phyloP scores from a whole-genome alignment of 2,113 vertebrate genomes.

The Ptyas mucosa region DNA sequence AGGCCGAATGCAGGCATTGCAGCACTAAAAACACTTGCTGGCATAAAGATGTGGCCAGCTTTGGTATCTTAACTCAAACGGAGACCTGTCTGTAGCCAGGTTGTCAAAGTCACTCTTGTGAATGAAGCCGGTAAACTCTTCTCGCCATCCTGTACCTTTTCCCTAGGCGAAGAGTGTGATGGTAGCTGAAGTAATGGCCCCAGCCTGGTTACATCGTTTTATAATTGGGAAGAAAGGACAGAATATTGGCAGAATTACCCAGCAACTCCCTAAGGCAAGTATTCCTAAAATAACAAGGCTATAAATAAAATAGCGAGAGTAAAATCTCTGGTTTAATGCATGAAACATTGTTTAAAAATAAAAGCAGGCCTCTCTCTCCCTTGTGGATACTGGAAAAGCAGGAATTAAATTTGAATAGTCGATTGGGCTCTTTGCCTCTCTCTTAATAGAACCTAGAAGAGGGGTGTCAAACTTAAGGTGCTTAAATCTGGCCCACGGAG shows the following conservation, averaged over 20 bases:
- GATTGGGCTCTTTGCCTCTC: not conserved
- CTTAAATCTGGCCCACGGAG: no score
- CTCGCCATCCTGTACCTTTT: not conserved
- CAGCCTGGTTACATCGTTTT: conserved; percentile 80
- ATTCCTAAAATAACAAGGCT: not conserved
- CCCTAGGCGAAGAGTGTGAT: conserved; percentile 73
- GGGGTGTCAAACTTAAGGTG: no score
- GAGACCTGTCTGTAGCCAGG: not conserved
- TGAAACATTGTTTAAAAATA: not conserved
- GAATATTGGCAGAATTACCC: conserved; percentile 77
- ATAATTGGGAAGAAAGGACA: conserved; percentile 82
- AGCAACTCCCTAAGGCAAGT: conserved; percentile 74
- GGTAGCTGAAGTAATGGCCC: conserved; percentile 74
- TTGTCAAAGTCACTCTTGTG: not conserved
- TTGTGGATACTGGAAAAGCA: not conserved
- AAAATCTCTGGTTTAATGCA: not conserved
- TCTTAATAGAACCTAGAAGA: not conserved
- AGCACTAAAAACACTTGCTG: not conserved
- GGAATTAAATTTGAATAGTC: not conserved
- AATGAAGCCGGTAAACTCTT: not conserved
- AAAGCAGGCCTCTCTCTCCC: not conserved
- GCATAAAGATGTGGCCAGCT: no score
- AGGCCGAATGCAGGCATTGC: not conserved
- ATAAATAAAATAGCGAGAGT: not conserved
- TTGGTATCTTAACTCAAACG: not conserved